Evolutionary conservation across 2,888 invertebrate species (phyloP), one percentile per base, ranked within the genome.

Genomic region (Himalopsyche kuldschensis): DNA sequence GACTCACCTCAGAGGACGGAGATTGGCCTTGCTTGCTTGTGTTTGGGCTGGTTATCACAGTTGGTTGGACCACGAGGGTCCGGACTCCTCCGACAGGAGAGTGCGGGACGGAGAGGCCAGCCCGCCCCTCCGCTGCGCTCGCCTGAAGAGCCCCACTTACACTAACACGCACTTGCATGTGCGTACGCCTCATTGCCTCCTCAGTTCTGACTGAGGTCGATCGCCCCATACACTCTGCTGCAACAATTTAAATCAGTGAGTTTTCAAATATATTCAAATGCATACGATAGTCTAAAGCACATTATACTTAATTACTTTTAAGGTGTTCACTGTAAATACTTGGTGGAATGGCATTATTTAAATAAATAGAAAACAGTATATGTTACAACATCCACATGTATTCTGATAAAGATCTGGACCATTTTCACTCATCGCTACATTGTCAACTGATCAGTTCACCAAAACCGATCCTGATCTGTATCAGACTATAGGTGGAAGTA

Each of bases 1-100:
- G 55, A 8, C 55, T 55, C 87, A 91, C 92, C 92, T 91, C 91
- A 89, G 91, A 92, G 92, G 92, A 92, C 92, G 92, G 92, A 92
- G 91, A 90, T 91, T 90, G 91, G 92, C 84, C 82, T 84, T 63
- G 83, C 81, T 86, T 81, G 91, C 92, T 81, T 79, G 79, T 84
- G 82, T 79, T 82, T 91, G 92, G 91, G 92, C 92, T 91, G 91
- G 91, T 91, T 92, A 92, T 92, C 92, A 92, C 92, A 92, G 92
- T 27, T 79, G 69, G 82, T 80, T 41, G 86, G 87, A 87, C 88
- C 87, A 87, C 84, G 90, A 90, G 90, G 89, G 91, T 55, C 55
- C 55, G 55, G 55, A 55, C 55, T 55, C 55, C 24, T 20, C 24
- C 6, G 5, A 55, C 55, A 55, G 92, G 91, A 92, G 91, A 90